Evolutionary conservation across 2,888 invertebrate genomes (phyloP), one percentile per base, ranked within the genome.

Genomic region (Bombylius discolor): DNA sequence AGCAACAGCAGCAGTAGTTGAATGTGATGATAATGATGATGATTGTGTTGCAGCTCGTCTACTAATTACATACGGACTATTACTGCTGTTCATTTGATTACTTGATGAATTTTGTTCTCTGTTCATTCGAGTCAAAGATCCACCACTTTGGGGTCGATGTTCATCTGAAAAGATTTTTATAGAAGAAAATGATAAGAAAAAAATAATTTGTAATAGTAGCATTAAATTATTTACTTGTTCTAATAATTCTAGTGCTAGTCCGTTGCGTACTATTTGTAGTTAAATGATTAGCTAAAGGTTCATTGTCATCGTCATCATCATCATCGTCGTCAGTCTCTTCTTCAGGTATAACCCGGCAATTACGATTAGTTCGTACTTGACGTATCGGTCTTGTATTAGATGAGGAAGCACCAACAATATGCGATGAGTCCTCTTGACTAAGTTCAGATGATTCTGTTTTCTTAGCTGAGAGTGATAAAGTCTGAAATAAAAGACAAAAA

Each of bases 341-440:
- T 54, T 62, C 63, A 8, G 64, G 60, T 34, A 66, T 60, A 0
- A 72, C 65, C 31, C 67, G 61, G 13, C 70, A 70, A 60, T 71
- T 71, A 5, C 72, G 70, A 64, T 72, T 73, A 13, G 72, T 73
- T 46, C 73, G 66, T 42, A 73, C 59, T 56, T 72, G 72, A 1
- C 72, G 68, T 12, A 59, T 50, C 47, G 52, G 57, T 42, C 58
- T 52, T 39, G 53, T 50, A 44, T 49, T 58, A n/a, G 51, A 47
- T 23, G 49, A 11, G 12, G 53, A 34, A 23, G 51, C 54, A 23
- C 23, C 23, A 23, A 23, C 23, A 23, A 23, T 23, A 23, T 3
- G 34, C 51, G 14, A 53, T 53, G 52, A 45, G 48, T 58, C 53
- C 14, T 60, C 60, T 5, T 31, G 51, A 46, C 57, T 58, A 42